These are phyloP conservation scores for Andrena camellia DNA, from an alignment of 2,888 invertebrate species.

Conservation along the genomic window DNA sequence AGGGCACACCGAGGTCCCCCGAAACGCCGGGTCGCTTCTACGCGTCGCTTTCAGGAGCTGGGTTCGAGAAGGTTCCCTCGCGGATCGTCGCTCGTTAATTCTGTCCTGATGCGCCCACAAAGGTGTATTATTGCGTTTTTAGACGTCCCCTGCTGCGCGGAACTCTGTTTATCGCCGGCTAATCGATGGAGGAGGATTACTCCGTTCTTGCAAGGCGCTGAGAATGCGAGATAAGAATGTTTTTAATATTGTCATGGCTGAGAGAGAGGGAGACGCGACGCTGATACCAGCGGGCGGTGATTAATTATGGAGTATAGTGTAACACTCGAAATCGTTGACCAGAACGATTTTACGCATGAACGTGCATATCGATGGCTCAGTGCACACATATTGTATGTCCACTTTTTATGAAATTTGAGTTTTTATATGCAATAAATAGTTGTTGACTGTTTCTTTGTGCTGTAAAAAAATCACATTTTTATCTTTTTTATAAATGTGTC, in stretches of 20 bases:
- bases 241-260: not conserved
- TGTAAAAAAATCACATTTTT: no score
- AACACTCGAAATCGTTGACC: not conserved
- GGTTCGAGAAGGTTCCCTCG: not conserved
- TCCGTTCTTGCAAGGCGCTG: not conserved
- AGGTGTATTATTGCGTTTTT: not conserved
- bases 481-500: no score
- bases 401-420: no score
- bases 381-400: no score
- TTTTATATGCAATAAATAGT: no score
- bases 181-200: not conserved
- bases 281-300: not conserved
- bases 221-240: not conserved
- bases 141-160: not conserved
- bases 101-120: no score
- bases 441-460: no score
- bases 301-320: not conserved
- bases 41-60: not conserved
- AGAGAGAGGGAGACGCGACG: no score
- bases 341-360: no score
- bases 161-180: not conserved
- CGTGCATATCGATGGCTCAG: no score
- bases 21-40: not conserved
- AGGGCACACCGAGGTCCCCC: slow-evolving; percentile 36
- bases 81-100: not conserved